Base-by-base conservation (phyloP, 1,140 invertebrate genomes). In the Frieseomelitta varia region DNA sequence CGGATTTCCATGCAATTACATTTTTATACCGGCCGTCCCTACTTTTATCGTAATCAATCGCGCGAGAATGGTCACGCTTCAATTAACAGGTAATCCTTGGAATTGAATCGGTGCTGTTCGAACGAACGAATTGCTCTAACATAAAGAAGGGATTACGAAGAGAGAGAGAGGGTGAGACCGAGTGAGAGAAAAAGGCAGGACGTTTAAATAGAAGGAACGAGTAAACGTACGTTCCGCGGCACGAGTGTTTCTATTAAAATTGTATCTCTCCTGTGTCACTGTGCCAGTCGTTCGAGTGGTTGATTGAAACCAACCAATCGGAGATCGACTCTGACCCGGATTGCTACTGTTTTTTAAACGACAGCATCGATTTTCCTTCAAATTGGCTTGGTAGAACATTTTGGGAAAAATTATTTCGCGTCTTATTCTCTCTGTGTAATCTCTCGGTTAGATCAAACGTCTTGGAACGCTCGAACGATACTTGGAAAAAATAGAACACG, bases 1-100 rank as follows among this genome's bases (percentile, higher is more conserved):
- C n/a, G 12, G 51, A 58, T 77, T 58, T 83, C 53, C 30, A 53
- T 58, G 27, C 19, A 34, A 79, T 79, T 39, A 15, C 27, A 79
- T 61, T 67, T 55, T 51, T 53, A 68, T 55, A 17, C 34, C 2
- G 30, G 55, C 58, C 6, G 30, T 10, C 21, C 30, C 68, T 24
- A 27, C 27, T 78, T 78, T 79, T 58, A 51, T 53, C 61, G 55
- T 27, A 39, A 78, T 84, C 65, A 63, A 78, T 84, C 75, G 75
- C 14, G 15, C 39, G 39, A 67, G 30, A 81, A 67, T 30, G 81
- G 30, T 71, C 76, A 27, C 39, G 75, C 27, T 63, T 79, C 81
- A 63, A 78, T 79, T 79, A 78, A 79, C 67, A 51, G 58, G 56
- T 71, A 84, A 79, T 84, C 81, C 67, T 34, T 51, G 65, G 27